Base-by-base conservation (phyloP, 2,113 vertebrate species). In the Strix uralensis region DNA sequence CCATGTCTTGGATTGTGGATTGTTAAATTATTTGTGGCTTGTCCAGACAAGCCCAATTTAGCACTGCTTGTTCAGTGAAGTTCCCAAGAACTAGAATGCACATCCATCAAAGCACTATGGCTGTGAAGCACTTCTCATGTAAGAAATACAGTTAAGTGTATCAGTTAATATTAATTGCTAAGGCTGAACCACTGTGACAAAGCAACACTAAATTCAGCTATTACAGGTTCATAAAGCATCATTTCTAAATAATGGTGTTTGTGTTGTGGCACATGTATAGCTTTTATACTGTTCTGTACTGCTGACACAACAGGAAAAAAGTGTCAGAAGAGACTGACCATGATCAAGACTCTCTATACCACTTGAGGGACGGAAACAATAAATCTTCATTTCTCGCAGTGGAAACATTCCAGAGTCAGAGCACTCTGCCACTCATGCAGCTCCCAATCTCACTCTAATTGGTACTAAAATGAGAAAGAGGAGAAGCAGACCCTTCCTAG, bases 41-140 rank as follows among this genome's bases (percentile, higher is more conserved):
- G 84, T 51, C 36, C 80, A 95, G 67, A 92, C 86, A 94, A 88
- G 75, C 15, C 47, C 42, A 92, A 63, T 7, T 67, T 66, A 89
- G 32, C 44, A 90, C 17, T 77, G 70, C 36, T 87, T 85, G 32
- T 47, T 88, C 49, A 75, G 81, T 62, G 34, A 87, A 74, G 70
- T 54, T 94, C 70, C 72, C 44, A 78, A 82, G 84, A 82, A 70
- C 27, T 36, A 52, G 51, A 84, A n/a, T 18, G 18, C 4, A 34
- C 26, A 82, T 72, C 54, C 38, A 82, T 49, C 67, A 80, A 82
- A 86, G 47, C 42, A 29, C 15, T 44, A 38, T 2, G 15, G 55
- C 51, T 55, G 34, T 62, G 70, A 95, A 85, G n/a, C 40, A 49
- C 44, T 82, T 87, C 46, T 70, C 65, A 51, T 0, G 0, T 15